Percentiles rank a stretch among this genome's conserved stretches.
Conservation (phyloP, 2,888 invertebrate genomes). For the Dynastes grantii region DNA sequence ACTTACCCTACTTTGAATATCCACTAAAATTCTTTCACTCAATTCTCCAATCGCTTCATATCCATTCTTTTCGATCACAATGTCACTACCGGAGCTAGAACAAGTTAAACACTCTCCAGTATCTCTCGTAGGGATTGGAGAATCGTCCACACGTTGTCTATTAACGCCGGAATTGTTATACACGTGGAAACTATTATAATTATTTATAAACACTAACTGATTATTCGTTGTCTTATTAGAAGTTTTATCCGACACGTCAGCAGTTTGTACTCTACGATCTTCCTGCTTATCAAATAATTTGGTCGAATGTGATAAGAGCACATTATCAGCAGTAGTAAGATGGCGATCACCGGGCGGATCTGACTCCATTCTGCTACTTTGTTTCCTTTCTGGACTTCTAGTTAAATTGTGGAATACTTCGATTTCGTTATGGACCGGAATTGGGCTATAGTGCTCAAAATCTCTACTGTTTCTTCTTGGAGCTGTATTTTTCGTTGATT, state of each 20-base stretch:
- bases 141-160: constrained; percentile 52
- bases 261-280: constrained; percentile 55
- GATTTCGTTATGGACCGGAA: constrained; percentile 75
- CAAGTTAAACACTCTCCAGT: constrained; percentile 72
- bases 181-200: constrained; percentile 58
- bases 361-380: constrained; percentile 16
- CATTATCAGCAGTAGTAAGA: constrained; percentile 54
- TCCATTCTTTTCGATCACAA: constrained; percentile 68
- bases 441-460: constrained; percentile 65
- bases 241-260: constrained; percentile 50
- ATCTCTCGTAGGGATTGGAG: constrained; percentile 59
- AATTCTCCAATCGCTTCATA: constrained; percentile 74
- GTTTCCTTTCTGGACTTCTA: constrained; percentile 73
- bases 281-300: constrained; percentile 20
- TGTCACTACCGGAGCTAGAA: constrained; percentile 64
- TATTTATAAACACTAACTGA: constrained; percentile 49
- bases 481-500: background rate
- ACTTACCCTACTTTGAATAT: constrained; percentile 81
- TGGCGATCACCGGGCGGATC: constrained; percentile 45
- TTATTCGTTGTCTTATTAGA: constrained; percentile 35
- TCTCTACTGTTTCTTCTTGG: constrained; percentile 55
- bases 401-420: constrained; percentile 81
- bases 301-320: constrained; percentile 46
- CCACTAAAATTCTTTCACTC: constrained; percentile 75
- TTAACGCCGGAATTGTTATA: constrained; percentile 49